A percentile compares a stretch with the other conserved stretches of the same genome.
phyloP scores from a whole-genome alignment of 2,888 invertebrate genomes.

The Maniola hyperantus region DNA sequence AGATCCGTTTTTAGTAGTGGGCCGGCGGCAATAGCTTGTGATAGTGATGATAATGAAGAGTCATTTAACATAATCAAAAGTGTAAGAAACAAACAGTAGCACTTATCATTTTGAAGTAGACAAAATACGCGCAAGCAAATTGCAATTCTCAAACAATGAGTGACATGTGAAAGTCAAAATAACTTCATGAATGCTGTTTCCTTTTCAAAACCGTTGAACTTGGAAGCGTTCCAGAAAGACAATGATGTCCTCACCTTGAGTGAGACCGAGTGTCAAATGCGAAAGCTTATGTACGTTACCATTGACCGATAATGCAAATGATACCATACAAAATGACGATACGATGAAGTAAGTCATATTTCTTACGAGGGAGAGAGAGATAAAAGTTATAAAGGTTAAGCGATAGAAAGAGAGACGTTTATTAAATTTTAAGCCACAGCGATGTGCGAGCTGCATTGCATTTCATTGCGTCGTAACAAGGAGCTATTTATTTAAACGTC shows the following conservation, averaged over 20 bases:
- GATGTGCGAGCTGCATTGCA: too few species aligned
- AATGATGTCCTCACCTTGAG: conserved; percentile 66
- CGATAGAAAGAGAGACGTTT: too few species aligned
- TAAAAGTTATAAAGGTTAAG: too few species aligned
- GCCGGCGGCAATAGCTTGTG: too few species aligned
- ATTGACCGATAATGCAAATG: conserved; percentile 20
- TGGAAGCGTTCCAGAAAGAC: conserved; percentile 64
- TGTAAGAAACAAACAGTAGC: too few species aligned
- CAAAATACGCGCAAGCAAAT: not conserved
- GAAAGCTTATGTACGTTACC: conserved; percentile 21
- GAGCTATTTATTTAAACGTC: too few species aligned
- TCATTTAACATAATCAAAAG: too few species aligned
- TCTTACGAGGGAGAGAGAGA: too few species aligned
- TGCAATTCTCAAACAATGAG: conserved; percentile 6
- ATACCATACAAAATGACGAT: not conserved
- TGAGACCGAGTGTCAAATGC: conserved; percentile 60
- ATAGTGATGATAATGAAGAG: too few species aligned
- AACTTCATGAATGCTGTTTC: conserved; percentile 34
- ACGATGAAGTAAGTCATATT: not conserved
- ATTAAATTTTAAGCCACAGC: too few species aligned
- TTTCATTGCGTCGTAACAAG: too few species aligned
- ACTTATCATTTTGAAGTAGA: not conserved
- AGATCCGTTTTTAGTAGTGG: too few species aligned
- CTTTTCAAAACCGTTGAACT: conserved; percentile 43
- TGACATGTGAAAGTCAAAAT: conserved; percentile 31